Percentiles rank a stretch among this genome's conserved stretches.
phyloP scores from a whole-genome alignment of 2,113 vertebrate species.

The Centropristis striata region DNA sequence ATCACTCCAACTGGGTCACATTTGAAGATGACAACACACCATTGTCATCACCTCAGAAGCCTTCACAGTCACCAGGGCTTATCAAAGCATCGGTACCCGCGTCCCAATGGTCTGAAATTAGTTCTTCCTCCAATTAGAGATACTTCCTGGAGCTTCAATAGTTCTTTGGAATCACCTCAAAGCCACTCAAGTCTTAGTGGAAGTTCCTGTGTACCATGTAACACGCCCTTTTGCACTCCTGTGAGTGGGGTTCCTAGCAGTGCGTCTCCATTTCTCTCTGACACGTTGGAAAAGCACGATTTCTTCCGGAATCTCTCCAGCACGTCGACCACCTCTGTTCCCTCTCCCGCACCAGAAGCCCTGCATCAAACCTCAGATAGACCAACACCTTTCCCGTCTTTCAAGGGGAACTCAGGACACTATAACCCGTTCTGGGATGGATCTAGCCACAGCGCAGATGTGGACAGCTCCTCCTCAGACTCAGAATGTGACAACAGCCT shows the following conservation, averaged over 20 bases:
- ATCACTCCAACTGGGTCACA: slow-evolving; percentile 95
- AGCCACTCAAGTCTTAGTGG: slow-evolving; percentile 89
- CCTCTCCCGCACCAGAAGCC: slow-evolving; percentile 68
- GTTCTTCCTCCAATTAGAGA: slow-evolving; percentile 87
- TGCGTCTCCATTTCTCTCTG: slow-evolving; percentile 80
- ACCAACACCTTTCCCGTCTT: slow-evolving; percentile 80
- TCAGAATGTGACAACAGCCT: slow-evolving; percentile 76
- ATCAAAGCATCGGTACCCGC: slow-evolving; percentile 84
- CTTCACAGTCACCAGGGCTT: slow-evolving; percentile 73
- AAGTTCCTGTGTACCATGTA: slow-evolving; percentile 90
- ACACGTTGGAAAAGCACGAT: slow-evolving; percentile 82
- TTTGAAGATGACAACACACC: slow-evolving; percentile 92
- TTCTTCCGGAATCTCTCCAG: slow-evolving; percentile 82
- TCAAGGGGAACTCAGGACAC: slow-evolving; percentile 88
- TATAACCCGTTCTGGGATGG: slow-evolving; percentile 93
- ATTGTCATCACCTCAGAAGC: slow-evolving; percentile 88
- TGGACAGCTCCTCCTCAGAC: slow-evolving; percentile 79
- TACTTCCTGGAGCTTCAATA: slow-evolving; percentile 84
- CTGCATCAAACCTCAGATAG: slow-evolving; percentile 62
- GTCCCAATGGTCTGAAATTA: slow-evolving; percentile 93
- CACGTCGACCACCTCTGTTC: slow-evolving; percentile 54
- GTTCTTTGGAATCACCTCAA: slow-evolving; percentile 90
- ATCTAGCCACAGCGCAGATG: slow-evolving; percentile 68
- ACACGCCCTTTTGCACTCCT: slow-evolving; percentile 92
- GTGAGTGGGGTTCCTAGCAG: slow-evolving; percentile 87